A percentile compares a stretch with the other conserved stretches of the same genome.
phyloP scores from a whole-genome alignment of 2,888 invertebrate genomes.

The Lycophotia porphyrea region DNA sequence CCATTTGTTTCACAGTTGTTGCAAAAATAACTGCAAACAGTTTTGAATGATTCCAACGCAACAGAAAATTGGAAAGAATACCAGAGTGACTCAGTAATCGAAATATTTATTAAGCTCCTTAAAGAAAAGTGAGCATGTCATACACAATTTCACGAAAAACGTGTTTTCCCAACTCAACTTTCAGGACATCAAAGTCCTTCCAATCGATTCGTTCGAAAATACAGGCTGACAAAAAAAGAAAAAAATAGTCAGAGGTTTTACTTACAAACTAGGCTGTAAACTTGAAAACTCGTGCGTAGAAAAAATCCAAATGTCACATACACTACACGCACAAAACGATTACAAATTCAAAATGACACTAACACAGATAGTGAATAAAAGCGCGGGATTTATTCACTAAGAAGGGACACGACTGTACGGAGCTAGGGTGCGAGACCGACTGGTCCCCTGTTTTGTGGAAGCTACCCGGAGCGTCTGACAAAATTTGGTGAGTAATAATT shows the following conservation, averaged over 20 bases:
- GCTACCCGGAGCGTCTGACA: conserved; percentile 48
- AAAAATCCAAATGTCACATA: conserved; percentile 67
- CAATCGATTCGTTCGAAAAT: conserved; percentile 50
- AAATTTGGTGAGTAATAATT: conserved; percentile 49
- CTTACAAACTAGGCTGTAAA: conserved; percentile 57
- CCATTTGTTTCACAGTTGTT: conserved; percentile 38
- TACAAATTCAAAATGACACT: conserved; percentile 60
- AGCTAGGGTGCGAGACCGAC: conserved; percentile 62
- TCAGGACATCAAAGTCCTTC: conserved; percentile 41
- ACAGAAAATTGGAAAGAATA: neutral
- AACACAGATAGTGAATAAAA: conserved; percentile 59
- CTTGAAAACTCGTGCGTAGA: conserved; percentile 36
- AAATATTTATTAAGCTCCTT: neutral
- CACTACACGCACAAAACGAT: conserved; percentile 61
- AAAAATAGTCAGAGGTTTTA: conserved; percentile 16
- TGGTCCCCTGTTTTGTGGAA: conserved; percentile 47
- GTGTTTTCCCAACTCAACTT: conserved; percentile 40
- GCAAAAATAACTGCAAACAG: conserved; percentile 36
- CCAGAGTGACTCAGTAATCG: neutral
- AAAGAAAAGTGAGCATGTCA: conserved; percentile 6
- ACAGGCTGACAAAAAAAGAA: conserved; percentile 23
- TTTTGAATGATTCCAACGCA: conserved; percentile 16
- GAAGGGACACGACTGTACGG: conserved; percentile 53
- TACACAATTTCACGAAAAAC: conserved; percentile 15
- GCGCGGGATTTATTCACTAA: conserved; percentile 62